Base-by-base conservation (phyloP, 2,888 invertebrate species). In the Pedicia rivosa region DNA sequence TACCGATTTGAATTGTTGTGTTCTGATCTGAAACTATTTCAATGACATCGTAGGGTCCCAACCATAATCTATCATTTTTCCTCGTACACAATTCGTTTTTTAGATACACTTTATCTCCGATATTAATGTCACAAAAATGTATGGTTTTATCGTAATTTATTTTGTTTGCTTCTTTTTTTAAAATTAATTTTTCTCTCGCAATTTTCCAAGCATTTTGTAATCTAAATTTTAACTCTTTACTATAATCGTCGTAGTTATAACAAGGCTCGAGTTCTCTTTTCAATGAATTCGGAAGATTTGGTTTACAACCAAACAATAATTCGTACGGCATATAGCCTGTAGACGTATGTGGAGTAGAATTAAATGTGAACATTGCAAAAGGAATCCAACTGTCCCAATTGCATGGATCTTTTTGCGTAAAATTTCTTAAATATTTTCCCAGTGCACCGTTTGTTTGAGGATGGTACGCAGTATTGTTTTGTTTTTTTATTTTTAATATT, bases 271-370 rank as follows among this genome's bases (percentile, higher is more conserved):
- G 40, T 13, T 31, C 24, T 30, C 29, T 17, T 4, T 16, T 42
- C 14, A 50, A 26, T n/a, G 51, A 48, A 41, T 36, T 42, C 3
- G 55, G 53, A 6, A 55, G 39, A 10, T 16, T 42, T 2, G 55
- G 46, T 44, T 53, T 53, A 35, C 47, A 40, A 5, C 54, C 56
- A 39, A 53, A 58, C 2, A 57, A 2, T 25, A 57, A 37, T 44
- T 58, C 57, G 20, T 47, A 52, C 2, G 55, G 56, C 1, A 53
- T 48, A 32, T 46, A 53, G 6, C 49, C 43, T 4, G 55, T 56
- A 1, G 52, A 48, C 16, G 44, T 42, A 36, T 58, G 56, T 4
- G 47, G 37, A 5, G 41, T 43, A 17, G 49, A 47, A 22, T 53
- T 52, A 39, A 56, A 56, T 2, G 48, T 35, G 34, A 55, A 45